These are phyloP conservation scores for Ennomos quercinarius DNA, from an alignment of 2,888 invertebrate genomes.

Conservation along the genomic window DNA sequence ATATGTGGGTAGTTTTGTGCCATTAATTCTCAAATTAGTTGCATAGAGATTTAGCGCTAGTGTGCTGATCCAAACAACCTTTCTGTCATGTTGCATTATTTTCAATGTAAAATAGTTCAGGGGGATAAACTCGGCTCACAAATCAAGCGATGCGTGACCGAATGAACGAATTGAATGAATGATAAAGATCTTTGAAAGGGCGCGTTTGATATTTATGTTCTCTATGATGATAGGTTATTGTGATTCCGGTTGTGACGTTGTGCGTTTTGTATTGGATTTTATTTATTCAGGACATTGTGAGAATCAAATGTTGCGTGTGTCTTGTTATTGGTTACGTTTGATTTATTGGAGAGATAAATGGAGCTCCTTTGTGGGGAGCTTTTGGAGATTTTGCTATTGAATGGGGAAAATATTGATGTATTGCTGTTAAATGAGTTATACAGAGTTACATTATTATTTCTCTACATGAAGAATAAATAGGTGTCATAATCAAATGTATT, in stretches of 20 bases:
- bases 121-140: neutral
- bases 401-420: no score
- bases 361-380: constrained; percentile 11
- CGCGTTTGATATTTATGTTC: constrained; percentile 38
- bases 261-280: constrained; percentile 46
- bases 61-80: no score
- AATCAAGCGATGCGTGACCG: constrained; percentile 46
- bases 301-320: constrained; percentile 40
- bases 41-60: neutral
- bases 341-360: constrained; percentile 25
- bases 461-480: no score
- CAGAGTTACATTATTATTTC: no score
- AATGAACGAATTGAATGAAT: constrained; percentile 54
- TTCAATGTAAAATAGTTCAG: no score
- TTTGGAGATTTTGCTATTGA: neutral
- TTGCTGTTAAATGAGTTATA: no score
- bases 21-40: constrained; percentile 1
- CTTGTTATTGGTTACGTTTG: constrained; percentile 27
- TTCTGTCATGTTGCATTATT: no score
- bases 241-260: constrained; percentile 51
- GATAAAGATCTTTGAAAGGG: constrained; percentile 45
- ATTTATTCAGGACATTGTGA: constrained; percentile 42
- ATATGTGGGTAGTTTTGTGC: constrained; percentile 56
- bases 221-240: constrained; percentile 45
- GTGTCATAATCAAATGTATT: no score